Conservation (phyloP, 2,113 vertebrate species). For the Chrysemys picta region DNA sequence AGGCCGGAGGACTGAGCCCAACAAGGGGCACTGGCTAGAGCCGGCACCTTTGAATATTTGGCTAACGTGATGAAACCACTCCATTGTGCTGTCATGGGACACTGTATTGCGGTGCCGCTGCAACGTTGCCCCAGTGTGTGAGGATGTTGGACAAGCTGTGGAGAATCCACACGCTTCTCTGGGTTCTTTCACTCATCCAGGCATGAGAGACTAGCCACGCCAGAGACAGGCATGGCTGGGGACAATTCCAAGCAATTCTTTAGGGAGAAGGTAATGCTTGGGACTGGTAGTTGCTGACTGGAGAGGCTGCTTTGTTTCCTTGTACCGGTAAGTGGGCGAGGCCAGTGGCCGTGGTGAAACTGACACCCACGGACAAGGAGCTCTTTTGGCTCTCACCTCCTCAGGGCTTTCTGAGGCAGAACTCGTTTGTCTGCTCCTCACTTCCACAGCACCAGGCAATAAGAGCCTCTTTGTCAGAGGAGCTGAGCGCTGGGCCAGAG, state of each 20-base stretch:
- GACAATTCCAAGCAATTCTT: fast-evolving
- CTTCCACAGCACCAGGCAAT: not conserved
- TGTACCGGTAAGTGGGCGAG: fast-evolving
- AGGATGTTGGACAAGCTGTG: no score
- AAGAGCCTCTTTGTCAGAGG: not conserved
- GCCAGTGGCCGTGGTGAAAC: not conserved
- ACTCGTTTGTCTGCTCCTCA: slow-evolving; percentile 44
- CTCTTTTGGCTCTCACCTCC: not conserved
- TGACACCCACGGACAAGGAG: not conserved
- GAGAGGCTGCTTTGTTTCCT: not conserved
- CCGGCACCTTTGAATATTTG: fast-evolving
- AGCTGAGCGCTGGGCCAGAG: not conserved
- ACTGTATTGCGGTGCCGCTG: fast-evolving
- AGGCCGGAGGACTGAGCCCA: not conserved
- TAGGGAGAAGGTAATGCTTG: fast-evolving
- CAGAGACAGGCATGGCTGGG: fast-evolving
- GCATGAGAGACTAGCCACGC: fast-evolving
- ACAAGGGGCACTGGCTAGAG: fast-evolving
- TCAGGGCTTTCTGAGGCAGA: slow-evolving; percentile 5
- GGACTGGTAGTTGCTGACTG: not conserved
- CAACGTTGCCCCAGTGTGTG: fast-evolving
- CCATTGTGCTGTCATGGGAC: not conserved
- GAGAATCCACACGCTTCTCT: fast-evolving
- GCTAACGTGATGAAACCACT: fast-evolving
- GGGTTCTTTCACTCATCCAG: fast-evolving